Conservation (phyloP, 2,797 vertebrate species). For the Acomys russatus region DNA sequence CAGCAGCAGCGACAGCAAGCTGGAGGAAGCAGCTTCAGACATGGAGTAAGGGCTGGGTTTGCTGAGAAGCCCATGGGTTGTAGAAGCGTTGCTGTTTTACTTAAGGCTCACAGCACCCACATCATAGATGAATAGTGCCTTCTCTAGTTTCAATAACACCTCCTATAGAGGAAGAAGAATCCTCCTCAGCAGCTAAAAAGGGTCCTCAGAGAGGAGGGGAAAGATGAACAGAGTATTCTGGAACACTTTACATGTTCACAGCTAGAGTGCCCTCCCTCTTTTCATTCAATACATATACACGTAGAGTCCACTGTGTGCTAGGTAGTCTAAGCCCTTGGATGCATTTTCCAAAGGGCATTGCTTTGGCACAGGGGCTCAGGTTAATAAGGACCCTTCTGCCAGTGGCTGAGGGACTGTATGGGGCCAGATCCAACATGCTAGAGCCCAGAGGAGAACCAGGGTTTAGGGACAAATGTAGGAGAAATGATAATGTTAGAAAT, state of each 20-base stretch:
- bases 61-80: conserved; percentile 49
- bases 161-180: conserved; percentile 50
- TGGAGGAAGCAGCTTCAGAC: conserved; percentile 44
- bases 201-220: neutral
- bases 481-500: conserved; percentile 32
- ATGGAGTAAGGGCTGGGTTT: conserved; percentile 48
- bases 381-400: neutral
- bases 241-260: conserved; percentile 26
- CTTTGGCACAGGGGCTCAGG: neutral
- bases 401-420: neutral
- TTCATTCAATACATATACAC: conserved; percentile 53
- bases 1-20: neutral
- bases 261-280: neutral
- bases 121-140: conserved; percentile 16
- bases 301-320: conserved; percentile 4
- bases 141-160: conserved; percentile 61
- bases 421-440: neutral
- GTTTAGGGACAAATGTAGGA: conserved; percentile 49
- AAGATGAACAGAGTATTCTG: neutral
- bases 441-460: neutral
- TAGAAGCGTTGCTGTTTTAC: conserved; percentile 34
- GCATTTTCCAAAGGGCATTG: conserved; percentile 43
- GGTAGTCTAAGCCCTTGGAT: conserved; percentile 19
- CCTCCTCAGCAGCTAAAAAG: neutral
- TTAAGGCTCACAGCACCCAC: conserved; percentile 54